Evolutionary conservation across 2,888 invertebrate genomes (phyloP).

Genomic region (Eustalomyia histrio): DNA sequence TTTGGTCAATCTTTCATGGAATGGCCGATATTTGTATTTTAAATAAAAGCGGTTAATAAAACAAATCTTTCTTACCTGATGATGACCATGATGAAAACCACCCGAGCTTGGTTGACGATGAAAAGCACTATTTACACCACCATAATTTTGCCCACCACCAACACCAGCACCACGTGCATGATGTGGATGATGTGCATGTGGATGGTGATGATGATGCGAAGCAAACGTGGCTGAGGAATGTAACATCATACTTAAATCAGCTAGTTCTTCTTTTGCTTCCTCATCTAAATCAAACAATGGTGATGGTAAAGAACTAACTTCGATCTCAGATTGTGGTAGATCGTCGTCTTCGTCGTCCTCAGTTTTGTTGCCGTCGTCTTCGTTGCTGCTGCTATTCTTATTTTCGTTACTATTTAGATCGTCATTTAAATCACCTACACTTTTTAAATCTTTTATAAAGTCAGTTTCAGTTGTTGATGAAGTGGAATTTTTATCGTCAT

Average conservation of each 20-base stretch:
- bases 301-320: slow-evolving; percentile 74
- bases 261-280: slow-evolving; percentile 78
- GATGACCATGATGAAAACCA: slow-evolving; percentile 77
- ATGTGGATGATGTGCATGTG: slow-evolving; percentile 65
- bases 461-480: slow-evolving; percentile 23
- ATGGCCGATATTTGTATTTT: neutral
- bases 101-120: slow-evolving; percentile 74
- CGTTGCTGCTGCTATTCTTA: slow-evolving; percentile 48
- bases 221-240: slow-evolving; percentile 78
- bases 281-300: slow-evolving; percentile 79
- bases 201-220: slow-evolving; percentile 72
- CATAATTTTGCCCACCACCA: slow-evolving; percentile 72
- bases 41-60: too few relatives aligned
- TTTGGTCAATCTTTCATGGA: too few relatives aligned
- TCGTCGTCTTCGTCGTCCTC: slow-evolving; percentile 71
- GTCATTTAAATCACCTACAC: slow-evolving; percentile 44
- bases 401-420: slow-evolving; percentile 28
- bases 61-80: slow-evolving; percentile 71
- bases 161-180: slow-evolving; percentile 66
- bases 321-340: slow-evolving; percentile 70
- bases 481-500: slow-evolving; percentile 44
- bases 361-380: slow-evolving; percentile 19
- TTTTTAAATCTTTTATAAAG: slow-evolving; percentile 35
- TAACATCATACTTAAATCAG: slow-evolving; percentile 77
- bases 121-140: slow-evolving; percentile 76